phyloP scores from a whole-genome alignment of 2,888 invertebrate genomes.

The Thereva unica region DNA sequence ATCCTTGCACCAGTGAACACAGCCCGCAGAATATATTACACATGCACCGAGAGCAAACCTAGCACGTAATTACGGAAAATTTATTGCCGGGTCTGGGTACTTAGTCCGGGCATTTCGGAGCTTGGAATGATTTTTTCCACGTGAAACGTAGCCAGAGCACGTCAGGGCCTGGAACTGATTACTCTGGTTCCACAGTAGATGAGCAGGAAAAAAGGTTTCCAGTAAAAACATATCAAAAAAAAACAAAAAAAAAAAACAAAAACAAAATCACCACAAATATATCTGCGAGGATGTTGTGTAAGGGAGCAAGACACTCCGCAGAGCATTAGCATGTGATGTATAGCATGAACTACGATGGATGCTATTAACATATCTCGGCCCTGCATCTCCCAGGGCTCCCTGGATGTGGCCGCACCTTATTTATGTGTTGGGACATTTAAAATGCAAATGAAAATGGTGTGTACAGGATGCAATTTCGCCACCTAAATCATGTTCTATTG shows the following conservation, averaged over 20 bases:
- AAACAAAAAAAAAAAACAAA: slow-evolving; percentile 15
- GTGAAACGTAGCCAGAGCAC: slow-evolving; percentile 20
- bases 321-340: slow-evolving; percentile 31
- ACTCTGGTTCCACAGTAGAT: slow-evolving; percentile 7
- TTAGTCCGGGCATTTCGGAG: slow-evolving; percentile 30
- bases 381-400: slow-evolving; percentile 11
- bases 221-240: background rate
- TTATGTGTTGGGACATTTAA: slow-evolving; percentile 40
- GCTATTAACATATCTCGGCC: slow-evolving; percentile 33
- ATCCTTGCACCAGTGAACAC: slow-evolving; percentile 31
- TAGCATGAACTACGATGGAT: slow-evolving; percentile 29
- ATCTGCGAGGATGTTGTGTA: slow-evolving; percentile 3
- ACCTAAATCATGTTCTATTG: slow-evolving; percentile 40
- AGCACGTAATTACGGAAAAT: slow-evolving; percentile 38
- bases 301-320: slow-evolving; percentile 13
- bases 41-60: slow-evolving; percentile 30
- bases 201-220: background rate
- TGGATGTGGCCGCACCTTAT: slow-evolving; percentile 31
- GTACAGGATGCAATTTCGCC: slow-evolving; percentile 40
- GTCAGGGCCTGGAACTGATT: slow-evolving; percentile 12
- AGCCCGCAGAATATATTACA: slow-evolving; percentile 31
- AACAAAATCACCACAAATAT: slow-evolving; percentile 5
- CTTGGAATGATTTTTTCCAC: slow-evolving; percentile 5
- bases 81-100: slow-evolving; percentile 37
- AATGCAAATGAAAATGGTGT: slow-evolving; percentile 41